These are phyloP conservation scores for Megalops cyprinoides DNA, from an alignment of 2,797 vertebrate genomes.

Conservation along the genomic window DNA sequence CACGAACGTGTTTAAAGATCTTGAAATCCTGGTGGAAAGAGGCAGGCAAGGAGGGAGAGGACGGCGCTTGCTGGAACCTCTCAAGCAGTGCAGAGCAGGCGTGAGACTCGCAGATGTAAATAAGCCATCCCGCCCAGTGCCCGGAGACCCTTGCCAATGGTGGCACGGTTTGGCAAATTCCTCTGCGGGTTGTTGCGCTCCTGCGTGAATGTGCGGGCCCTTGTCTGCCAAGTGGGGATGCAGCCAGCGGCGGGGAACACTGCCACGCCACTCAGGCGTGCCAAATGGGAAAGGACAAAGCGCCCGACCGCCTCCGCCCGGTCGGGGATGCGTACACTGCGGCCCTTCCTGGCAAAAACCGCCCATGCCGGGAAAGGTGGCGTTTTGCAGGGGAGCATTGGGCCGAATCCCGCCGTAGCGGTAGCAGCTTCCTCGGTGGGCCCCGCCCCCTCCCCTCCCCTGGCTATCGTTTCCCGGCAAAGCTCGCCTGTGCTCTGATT, in stretches of 20 bases:
- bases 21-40: neutral
- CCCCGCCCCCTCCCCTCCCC: neutral
- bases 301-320: no score
- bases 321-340: neutral
- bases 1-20: neutral
- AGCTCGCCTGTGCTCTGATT: neutral
- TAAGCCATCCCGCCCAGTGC: neutral
- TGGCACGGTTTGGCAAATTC: neutral
- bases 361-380: neutral
- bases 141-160: neutral
- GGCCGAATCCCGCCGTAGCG: neutral
- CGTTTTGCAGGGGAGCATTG: neutral
- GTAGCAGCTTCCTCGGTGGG: neutral
- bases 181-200: neutral
- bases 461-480: neutral
- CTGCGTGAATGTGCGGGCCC: neutral
- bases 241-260: neutral
- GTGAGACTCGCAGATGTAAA: neutral
- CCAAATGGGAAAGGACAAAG: neutral
- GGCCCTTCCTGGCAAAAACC: neutral
- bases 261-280: no score
- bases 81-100: slow-evolving; percentile 5
- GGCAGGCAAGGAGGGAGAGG: neutral
- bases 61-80: neutral
- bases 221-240: neutral